Percentiles rank a stretch among this genome's conserved stretches.
Conservation (phyloP, 1,140 invertebrate species). For the Penaeus chinensis region DNA sequence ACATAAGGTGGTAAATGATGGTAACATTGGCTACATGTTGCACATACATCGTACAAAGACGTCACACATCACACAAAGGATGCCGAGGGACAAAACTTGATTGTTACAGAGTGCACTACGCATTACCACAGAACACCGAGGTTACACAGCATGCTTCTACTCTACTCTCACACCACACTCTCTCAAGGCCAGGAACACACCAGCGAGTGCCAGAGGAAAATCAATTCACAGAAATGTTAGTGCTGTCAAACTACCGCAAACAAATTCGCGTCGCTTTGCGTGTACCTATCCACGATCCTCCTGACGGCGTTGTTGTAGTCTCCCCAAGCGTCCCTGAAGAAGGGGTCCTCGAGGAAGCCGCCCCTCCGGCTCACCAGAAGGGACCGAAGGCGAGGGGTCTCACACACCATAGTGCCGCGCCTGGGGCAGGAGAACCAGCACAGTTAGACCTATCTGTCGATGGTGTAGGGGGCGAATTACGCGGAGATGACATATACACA, state of each 20-base stretch:
- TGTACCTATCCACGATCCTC: slow-evolving; percentile 63
- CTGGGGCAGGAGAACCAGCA: slow-evolving; percentile 1
- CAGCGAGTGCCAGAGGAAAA: background rate
- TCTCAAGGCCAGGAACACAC: no score
- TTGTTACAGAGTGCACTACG: no score
- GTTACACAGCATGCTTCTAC: no score
- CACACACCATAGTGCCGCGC: slow-evolving; percentile 57
- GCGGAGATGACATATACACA: background rate
- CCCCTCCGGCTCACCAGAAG: slow-evolving; percentile 59
- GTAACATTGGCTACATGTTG: no score
- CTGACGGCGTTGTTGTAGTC: slow-evolving; percentile 63
- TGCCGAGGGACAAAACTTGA: no score
- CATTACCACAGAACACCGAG: no score
- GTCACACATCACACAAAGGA: no score
- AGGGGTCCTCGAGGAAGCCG: slow-evolving; percentile 63
- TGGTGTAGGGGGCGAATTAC: background rate
- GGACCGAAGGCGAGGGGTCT: slow-evolving; percentile 39
- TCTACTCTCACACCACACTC: no score
- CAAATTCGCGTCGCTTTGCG: background rate
- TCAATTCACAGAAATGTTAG: no score
- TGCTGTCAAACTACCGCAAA: background rate
- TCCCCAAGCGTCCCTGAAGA: slow-evolving; percentile 63
- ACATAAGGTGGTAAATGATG: no score
- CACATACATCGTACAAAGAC: no score
- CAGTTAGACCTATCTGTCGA: background rate